phyloP scores from a whole-genome alignment of 2,113 vertebrate genomes.

The Nyctibius bracteatus region DNA sequence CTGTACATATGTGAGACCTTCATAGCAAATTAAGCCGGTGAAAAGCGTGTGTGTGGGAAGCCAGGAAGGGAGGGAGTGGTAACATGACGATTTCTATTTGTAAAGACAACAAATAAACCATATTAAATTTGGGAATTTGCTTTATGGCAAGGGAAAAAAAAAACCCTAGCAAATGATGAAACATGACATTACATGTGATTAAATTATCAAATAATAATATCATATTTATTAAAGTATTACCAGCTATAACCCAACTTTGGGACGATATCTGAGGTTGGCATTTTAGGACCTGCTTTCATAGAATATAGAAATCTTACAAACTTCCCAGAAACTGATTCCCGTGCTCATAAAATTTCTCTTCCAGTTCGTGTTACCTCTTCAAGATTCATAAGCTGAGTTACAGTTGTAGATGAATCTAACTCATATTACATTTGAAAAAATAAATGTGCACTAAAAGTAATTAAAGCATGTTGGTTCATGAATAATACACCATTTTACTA shows the following conservation, averaged over 20 bases:
- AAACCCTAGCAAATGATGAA: neutral
- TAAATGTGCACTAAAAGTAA: slow-evolving; percentile 73
- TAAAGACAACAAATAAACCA: slow-evolving; percentile 30
- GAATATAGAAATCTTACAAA: neutral
- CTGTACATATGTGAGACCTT: slow-evolving; percentile 17
- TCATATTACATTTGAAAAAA: slow-evolving; percentile 69
- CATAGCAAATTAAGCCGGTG: slow-evolving; percentile 14
- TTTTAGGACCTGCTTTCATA: neutral
- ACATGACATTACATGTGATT: slow-evolving; percentile 25
- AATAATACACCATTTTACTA: slow-evolving; percentile 78
- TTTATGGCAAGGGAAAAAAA: neutral
- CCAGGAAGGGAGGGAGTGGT: neutral
- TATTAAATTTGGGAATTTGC: slow-evolving; percentile 14
- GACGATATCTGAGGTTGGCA: neutral
- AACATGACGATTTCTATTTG: neutral
- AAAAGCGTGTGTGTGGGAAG: neutral
- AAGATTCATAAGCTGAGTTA: slow-evolving; percentile 43
- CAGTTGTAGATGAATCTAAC: slow-evolving; percentile 57
- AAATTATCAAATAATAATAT: slow-evolving; percentile 38
- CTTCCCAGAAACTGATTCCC: neutral
- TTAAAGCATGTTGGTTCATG: slow-evolving; percentile 75
- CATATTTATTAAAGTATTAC: slow-evolving; percentile 9
- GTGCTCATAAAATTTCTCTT: neutral
- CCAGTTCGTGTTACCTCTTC: neutral
- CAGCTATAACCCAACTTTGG: neutral